Conservation (phyloP, 2,888 invertebrate genomes). For the Dynastes grantii region DNA sequence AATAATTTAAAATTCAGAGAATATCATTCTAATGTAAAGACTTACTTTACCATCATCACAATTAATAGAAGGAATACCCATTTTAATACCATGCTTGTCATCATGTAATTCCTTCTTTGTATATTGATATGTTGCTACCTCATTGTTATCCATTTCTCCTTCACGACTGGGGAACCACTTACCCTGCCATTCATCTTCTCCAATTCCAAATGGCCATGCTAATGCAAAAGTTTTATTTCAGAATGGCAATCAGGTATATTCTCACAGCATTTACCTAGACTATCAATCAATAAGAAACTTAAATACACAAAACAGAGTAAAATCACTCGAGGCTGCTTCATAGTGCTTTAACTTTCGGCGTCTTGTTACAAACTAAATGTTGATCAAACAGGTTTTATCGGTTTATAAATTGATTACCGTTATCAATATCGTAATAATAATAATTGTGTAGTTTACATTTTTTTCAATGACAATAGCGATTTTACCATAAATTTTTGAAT, state of each 20-base stretch:
- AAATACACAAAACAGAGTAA: background rate
- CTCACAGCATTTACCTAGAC: background rate
- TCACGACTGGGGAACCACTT: slow-evolving; percentile 69
- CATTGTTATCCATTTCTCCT: slow-evolving; percentile 58
- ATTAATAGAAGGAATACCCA: slow-evolving; percentile 72
- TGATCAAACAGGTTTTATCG: background rate
- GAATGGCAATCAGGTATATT: background rate
- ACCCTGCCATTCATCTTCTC: slow-evolving; percentile 62
- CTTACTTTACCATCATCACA: slow-evolving; percentile 82
- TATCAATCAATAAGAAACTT: background rate
- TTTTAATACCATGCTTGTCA: slow-evolving; percentile 70
- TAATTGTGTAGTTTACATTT: background rate
- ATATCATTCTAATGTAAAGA: background rate
- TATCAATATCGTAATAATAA: slow-evolving; percentile 17
- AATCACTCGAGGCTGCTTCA: background rate
- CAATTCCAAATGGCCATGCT: slow-evolving; percentile 44
- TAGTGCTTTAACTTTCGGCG: background rate
- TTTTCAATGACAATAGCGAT: background rate
- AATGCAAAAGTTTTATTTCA: background rate
- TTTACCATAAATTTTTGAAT: background rate
- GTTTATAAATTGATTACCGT: slow-evolving; percentile 10
- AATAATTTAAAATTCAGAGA: background rate
- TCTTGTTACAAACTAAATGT: background rate
- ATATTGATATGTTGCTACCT: slow-evolving; percentile 52
- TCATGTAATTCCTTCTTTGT: slow-evolving; percentile 57